These are phyloP conservation scores for Prinia subflava DNA, from an alignment of 2,113 vertebrate genomes.

Conservation along the genomic window DNA sequence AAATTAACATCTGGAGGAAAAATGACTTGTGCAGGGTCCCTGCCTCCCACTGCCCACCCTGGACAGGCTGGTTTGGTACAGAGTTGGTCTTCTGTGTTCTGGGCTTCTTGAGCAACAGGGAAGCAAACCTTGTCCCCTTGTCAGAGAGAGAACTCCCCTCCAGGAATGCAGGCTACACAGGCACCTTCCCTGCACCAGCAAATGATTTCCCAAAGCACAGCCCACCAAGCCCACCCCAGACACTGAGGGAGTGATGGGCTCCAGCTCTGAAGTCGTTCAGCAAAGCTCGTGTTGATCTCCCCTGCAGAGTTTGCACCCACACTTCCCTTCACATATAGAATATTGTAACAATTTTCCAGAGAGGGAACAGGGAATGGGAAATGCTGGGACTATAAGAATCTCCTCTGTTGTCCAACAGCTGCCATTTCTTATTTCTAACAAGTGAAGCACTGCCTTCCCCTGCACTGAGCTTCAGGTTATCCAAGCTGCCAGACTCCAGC, in stretches of 20 bases:
- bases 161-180: not conserved
- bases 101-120: not conserved
- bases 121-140: not conserved
- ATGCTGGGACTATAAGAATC: not conserved
- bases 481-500: not conserved
- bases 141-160: not conserved
- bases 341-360: not conserved
- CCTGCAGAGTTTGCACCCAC: not conserved
- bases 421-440: not conserved
- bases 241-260: not conserved
- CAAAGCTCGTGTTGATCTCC: not conserved
- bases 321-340: accelerated
- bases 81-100: not conserved
- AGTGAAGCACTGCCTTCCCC: not conserved
- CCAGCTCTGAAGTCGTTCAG: not conserved
- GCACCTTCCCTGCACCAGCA: not conserved
- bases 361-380: not conserved
- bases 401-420: not conserved
- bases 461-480: not conserved
- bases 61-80: not conserved
- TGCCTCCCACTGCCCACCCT: not conserved
- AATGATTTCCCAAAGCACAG: not conserved
- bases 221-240: not conserved
- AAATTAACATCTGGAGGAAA: not conserved
- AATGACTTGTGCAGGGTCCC: not conserved